Conservation (phyloP, 2,888 invertebrate species). For the Drosophila heteroneura region DNA sequence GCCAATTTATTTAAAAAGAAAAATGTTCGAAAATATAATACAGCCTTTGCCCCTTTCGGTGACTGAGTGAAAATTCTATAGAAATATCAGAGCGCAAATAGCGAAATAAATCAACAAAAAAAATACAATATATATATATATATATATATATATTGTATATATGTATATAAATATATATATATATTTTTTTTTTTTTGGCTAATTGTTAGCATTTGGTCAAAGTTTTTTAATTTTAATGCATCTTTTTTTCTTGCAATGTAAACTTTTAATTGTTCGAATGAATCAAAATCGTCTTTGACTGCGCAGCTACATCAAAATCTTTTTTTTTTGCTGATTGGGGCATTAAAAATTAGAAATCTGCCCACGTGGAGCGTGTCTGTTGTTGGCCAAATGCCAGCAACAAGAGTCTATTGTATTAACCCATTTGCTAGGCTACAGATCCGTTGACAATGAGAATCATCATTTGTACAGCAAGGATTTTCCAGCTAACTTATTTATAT, state of each 20-base stretch:
- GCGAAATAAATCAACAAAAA: slow-evolving; percentile 7
- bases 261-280: slow-evolving; percentile 9
- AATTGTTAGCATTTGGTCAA: slow-evolving; percentile 8
- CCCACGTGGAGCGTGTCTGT: slow-evolving; percentile 49
- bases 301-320: neutral
- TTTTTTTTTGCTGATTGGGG: slow-evolving; percentile 3
- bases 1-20: slow-evolving; percentile 63
- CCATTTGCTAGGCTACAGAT: neutral
- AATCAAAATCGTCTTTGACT: slow-evolving; percentile 1
- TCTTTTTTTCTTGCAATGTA: neutral
- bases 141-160: too few relatives aligned
- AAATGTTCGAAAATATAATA: slow-evolving; percentile 63
- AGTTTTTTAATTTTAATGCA: neutral
- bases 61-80: slow-evolving; percentile 19
- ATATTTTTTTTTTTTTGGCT: too few relatives aligned
- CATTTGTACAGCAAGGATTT: neutral
- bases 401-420: neutral
- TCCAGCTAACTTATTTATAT: neutral
- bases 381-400: slow-evolving; percentile 55
- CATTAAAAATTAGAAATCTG: slow-evolving; percentile 23
- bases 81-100: slow-evolving; percentile 26
- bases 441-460: neutral
- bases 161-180: neutral
- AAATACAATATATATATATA: too few relatives aligned
- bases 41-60: slow-evolving; percentile 15